Base-by-base conservation (phyloP, 2,113 vertebrate genomes). In the Xyliphius kryptos region DNA sequence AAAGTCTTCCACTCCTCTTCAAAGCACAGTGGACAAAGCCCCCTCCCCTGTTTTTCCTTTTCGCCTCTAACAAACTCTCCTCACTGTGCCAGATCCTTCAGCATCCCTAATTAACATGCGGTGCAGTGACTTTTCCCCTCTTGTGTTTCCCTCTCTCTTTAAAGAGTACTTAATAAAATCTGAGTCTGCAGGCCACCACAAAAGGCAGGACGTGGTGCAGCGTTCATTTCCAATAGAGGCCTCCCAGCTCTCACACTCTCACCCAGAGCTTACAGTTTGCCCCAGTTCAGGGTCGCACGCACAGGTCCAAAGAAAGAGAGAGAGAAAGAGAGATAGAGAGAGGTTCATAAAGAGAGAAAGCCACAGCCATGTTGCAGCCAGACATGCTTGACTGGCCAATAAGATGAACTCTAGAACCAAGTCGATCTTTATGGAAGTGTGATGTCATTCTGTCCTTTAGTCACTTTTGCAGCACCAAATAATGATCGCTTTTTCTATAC, bases 151-250 rank as follows among this genome's bases (percentile, higher is more conserved):
- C 79, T 74, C 78, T 77, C 77, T 84, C 80, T 84, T 81, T 79
- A 81, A 86, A 81, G 82, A 67, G 80, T 82, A 87, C 85, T 89
- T 86, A 80, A 85, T 85, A 88, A 87, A 88, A 84, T 84, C 74
- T 36, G 73, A 83, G 79, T 81, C 81, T 79, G 77, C 67, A 38
- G 73, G 78, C 62, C 64, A 72, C 77, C 74, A 85, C 82, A 86
- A 86, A 74, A 82, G 78, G 78, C 70, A 66, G 72, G 76, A 79
- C 63, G 71, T 71, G 55, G 77, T 63, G 71, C 74, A 55, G 32
- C 64, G 69, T 75, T 76, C 74, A 79, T 81, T 81, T 76, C 76
- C 75, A 78, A 77, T 80, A 83, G 76, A 75, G 66, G 69, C 70
- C 73, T 66, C 65, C 61, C 15, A 47, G 76, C 77, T 82, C 80